Base-by-base conservation (phyloP, 2,113 vertebrate genomes). In the Terrapene triunguis region DNA sequence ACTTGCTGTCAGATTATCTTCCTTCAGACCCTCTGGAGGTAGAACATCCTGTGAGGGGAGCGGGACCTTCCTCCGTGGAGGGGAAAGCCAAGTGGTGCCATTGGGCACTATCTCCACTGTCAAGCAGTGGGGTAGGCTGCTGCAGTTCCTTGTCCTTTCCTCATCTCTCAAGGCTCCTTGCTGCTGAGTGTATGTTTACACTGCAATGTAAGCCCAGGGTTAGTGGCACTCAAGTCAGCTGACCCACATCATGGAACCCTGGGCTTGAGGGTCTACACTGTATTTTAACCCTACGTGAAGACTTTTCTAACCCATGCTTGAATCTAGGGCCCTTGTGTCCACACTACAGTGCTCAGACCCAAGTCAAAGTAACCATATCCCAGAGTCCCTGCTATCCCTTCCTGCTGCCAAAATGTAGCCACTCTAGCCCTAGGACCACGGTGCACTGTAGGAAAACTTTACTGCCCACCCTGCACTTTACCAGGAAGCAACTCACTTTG, bases 61-160 rank as follows among this genome's bases (percentile, higher is more conserved):
- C 54, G 17, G 62, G 69, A 82, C 7, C 19, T 51, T 7, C 5
- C 27, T 80, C 25, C 44, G 3, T 32, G 53, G 38, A 87, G n/a
- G 21, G 24, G 85, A 89, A 91, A n/a, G 8, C 7, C 0, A 1
- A 8, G 2, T 1, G 0, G 1, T 16, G 27, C 59, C 8, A 9
- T 1, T 4, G 22, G 55, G 48, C 0, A 48, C 17, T 69, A 69
- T 4, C 35, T 38, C 65, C 65, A 21, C 65, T n/a, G 65, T n/a
- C 35, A 21, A 69, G 65, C 17, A 8, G 84, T 88, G 48, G 1
- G 4, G 9, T 11, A 19, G 86, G 27, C 50, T 85, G 48, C 54
- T 38, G 44, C 51, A 59, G 3, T 50, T 59, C 35, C 50, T 76
- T 85, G 5, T 17, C 42, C 42, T 51, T 69, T 74, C 90, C 80